Percentiles rank a stretch among this genome's conserved stretches.
These are phyloP conservation scores for Suillia variegata DNA, from an alignment of 2,888 invertebrate genomes.

Conservation along the genomic window DNA sequence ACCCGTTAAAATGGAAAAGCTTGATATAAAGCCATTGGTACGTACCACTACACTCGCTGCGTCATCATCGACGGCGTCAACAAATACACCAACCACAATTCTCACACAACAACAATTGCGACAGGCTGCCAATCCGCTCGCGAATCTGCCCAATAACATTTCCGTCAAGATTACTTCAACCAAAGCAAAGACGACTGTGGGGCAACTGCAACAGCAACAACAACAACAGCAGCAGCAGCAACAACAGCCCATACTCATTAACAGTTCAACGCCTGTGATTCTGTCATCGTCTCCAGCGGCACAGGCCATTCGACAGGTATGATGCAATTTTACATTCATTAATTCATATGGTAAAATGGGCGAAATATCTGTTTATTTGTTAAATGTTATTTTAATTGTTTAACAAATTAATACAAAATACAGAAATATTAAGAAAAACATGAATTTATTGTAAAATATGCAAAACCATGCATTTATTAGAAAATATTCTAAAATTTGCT, in stretches of 20 bases:
- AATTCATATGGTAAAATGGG: no score
- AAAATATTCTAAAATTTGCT: no score
- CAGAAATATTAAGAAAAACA: no score
- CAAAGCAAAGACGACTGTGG: slow-evolving; percentile 45
- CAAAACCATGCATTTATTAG: no score
- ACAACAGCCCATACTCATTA: slow-evolving; percentile 52
- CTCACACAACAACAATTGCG: slow-evolving; percentile 47
- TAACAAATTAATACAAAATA: no score
- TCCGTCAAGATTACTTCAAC: slow-evolving; percentile 58
- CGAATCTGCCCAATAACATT: slow-evolving; percentile 57
- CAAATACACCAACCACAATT: slow-evolving; percentile 35
- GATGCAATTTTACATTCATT: slow-evolving; percentile 18
- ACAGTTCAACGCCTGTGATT: slow-evolving; percentile 56
- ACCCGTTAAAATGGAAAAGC: slow-evolving; percentile 55
- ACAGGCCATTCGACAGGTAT: slow-evolving; percentile 44
- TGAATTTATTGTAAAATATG: no score
- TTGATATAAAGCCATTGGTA: slow-evolving; percentile 53
- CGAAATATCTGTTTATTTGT: no score
- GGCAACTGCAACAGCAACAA: slow-evolving; percentile 26
- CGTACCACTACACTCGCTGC: slow-evolving; percentile 31
- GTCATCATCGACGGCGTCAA: no score
- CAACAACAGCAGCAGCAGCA: slow-evolving; percentile 34
- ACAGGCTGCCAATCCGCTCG: slow-evolving; percentile 48
- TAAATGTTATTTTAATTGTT: no score
- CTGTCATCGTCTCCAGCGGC: slow-evolving; percentile 47